Percentiles rank a stretch among this genome's conserved stretches.
Conservation (phyloP, 1,140 invertebrate genomes). For the Wasmannia auropunctata region DNA sequence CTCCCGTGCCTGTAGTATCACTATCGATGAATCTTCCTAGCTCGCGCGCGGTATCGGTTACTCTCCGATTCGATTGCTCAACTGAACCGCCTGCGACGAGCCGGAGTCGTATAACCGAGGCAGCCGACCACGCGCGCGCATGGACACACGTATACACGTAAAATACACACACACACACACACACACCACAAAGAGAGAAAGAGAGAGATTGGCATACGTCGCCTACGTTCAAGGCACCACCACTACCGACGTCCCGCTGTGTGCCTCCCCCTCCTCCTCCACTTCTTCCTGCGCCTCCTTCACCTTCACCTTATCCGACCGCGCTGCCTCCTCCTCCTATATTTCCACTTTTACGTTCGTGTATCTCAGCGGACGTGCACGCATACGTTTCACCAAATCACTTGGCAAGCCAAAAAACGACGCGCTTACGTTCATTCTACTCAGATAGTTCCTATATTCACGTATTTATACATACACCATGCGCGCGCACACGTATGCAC, state of each 20-base stretch:
- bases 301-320: constrained; percentile 46
- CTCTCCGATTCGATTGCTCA: constrained; percentile 67
- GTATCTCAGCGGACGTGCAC: constrained; percentile 37
- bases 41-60: constrained; percentile 67
- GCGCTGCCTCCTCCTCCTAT: constrained; percentile 60
- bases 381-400: constrained; percentile 56
- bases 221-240: constrained; percentile 2
- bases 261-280: constrained; percentile 24
- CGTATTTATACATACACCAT: not conserved
- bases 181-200: not conserved
- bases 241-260: not conserved
- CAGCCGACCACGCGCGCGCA: constrained; percentile 33
- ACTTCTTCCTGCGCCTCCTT: constrained; percentile 50
- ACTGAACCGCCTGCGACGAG: constrained; percentile 72
- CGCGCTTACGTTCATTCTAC: constrained; percentile 46
- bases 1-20: not conserved
- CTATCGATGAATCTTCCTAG: constrained; percentile 14
- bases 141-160: no score
- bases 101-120: constrained; percentile 67
- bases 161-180: not conserved
- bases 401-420: constrained; percentile 50
- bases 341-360: constrained; percentile 15
- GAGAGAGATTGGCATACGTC: not conserved
- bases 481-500: not conserved
- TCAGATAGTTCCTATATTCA: constrained; percentile 49